These are phyloP conservation scores for Himalopsyche phryganea DNA, from an alignment of 1,140 invertebrate genomes.

Conservation along the genomic window DNA sequence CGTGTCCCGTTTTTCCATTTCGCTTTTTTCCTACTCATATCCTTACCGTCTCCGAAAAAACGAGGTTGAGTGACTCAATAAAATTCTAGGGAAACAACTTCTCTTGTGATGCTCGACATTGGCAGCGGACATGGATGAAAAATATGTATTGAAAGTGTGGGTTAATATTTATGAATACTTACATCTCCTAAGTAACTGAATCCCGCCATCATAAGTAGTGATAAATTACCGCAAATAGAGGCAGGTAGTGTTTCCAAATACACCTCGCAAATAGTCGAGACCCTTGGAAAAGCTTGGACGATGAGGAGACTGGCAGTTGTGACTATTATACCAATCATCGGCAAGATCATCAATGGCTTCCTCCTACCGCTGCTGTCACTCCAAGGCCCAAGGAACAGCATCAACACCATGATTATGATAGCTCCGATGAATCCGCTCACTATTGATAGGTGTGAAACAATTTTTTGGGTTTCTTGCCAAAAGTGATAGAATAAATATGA, in stretches of 20 bases:
- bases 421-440: slow-evolving; percentile 46
- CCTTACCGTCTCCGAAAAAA: too few species aligned
- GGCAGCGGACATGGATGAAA: too few species aligned
- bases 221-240: slow-evolving; percentile 48
- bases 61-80: too few species aligned
- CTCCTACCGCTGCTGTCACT: slow-evolving; percentile 49
- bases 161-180: background rate
- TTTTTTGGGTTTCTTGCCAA: slow-evolving; percentile 45
- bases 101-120: too few species aligned
- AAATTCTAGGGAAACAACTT: too few species aligned
- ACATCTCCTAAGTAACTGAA: slow-evolving; percentile 31
- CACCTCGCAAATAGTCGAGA: slow-evolving; percentile 41
- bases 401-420: slow-evolving; percentile 41
- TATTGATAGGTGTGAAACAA: slow-evolving; percentile 44
- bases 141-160: too few species aligned
- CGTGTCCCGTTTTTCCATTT: too few species aligned
- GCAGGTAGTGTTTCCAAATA: slow-evolving; percentile 47
- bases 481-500: slow-evolving; percentile 36
- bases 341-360: slow-evolving; percentile 47
- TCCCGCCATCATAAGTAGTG: slow-evolving; percentile 26
- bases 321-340: slow-evolving; percentile 45
- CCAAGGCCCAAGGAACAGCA: slow-evolving; percentile 49
- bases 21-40: too few species aligned
- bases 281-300: slow-evolving; percentile 43
- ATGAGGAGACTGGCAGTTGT: slow-evolving; percentile 43